Percentiles rank a stretch among this genome's conserved stretches.
Conservation (phyloP, 2,113 vertebrate genomes). For the Esox niger region DNA sequence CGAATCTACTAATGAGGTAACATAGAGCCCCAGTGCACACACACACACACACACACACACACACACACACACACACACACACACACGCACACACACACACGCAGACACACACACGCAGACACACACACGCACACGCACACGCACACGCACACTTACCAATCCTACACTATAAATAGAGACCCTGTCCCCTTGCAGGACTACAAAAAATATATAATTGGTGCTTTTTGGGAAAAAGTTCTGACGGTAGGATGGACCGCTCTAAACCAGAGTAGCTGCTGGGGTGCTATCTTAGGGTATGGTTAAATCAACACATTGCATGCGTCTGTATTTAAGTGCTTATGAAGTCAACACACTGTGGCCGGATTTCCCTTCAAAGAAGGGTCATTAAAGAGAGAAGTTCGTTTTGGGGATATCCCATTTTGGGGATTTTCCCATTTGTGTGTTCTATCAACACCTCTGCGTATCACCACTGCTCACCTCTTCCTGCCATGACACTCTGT, state of each 20-base stretch:
- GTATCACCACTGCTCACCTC: slow-evolving; percentile 44
- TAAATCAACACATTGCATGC: too few relatives aligned
- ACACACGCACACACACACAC: background rate
- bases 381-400: background rate
- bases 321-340: too few relatives aligned
- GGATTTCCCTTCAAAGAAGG: too few relatives aligned
- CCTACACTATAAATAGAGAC: background rate
- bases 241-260: too few relatives aligned
- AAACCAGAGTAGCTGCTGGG: background rate
- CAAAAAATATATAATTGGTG: too few relatives aligned
- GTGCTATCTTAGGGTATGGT: slow-evolving; percentile 5
- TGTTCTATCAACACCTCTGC: slow-evolving; percentile 38
- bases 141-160: background rate
- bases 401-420: too few relatives aligned
- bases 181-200: background rate
- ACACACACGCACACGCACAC: background rate
- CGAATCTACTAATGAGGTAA: slow-evolving; percentile 66
- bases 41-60: background rate
- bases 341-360: too few relatives aligned
- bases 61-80: background rate
- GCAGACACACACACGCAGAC: slow-evolving; percentile 1
- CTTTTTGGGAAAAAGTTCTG: too few relatives aligned
- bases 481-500: slow-evolving; percentile 37
- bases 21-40: slow-evolving; percentile 27
- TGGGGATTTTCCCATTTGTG: too few relatives aligned